phyloP scores from a whole-genome alignment of 2,113 vertebrate genomes.

The Archilochus colubris region DNA sequence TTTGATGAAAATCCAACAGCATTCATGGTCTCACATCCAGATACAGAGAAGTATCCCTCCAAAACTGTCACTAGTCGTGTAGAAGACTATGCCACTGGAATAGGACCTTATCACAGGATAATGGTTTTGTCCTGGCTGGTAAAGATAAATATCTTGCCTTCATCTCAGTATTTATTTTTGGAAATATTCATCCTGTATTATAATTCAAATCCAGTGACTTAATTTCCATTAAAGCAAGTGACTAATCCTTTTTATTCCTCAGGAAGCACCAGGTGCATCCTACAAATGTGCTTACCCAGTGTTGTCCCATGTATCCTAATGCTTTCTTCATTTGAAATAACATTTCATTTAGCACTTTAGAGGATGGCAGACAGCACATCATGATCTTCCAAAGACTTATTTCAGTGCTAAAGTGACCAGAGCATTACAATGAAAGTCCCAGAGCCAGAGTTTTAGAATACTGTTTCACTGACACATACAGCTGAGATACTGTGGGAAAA shows the following conservation, averaged over 20 bases:
- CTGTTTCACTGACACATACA: not conserved
- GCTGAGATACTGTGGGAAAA: not conserved
- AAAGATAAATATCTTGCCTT: conserved; percentile 54
- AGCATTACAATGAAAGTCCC: not conserved
- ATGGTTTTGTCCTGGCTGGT: conserved; percentile 5
- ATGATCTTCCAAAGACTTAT: not conserved
- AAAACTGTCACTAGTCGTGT: not conserved
- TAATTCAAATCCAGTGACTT: conserved; percentile 71
- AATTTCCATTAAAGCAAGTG: conserved; percentile 64
- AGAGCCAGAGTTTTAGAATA: not conserved
- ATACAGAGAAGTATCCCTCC: not conserved
- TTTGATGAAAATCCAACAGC: not conserved
- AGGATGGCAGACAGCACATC: not conserved
- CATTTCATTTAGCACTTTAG: not conserved
- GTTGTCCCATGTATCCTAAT: not conserved
- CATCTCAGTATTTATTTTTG: conserved; percentile 69
- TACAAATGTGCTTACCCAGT: conserved; percentile 18
- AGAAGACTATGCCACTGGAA: not conserved
- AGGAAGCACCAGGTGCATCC: conserved; percentile 60
- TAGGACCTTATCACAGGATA: not conserved
- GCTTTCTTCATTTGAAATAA: conserved; percentile 31
- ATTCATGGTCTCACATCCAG: not conserved
- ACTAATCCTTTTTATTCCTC: conserved; percentile 64
- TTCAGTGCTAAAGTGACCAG: not conserved
- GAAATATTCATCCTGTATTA: conserved; percentile 65